phyloP scores from a whole-genome alignment of 1,140 invertebrate species.

The Acromyrmex heyeri region DNA sequence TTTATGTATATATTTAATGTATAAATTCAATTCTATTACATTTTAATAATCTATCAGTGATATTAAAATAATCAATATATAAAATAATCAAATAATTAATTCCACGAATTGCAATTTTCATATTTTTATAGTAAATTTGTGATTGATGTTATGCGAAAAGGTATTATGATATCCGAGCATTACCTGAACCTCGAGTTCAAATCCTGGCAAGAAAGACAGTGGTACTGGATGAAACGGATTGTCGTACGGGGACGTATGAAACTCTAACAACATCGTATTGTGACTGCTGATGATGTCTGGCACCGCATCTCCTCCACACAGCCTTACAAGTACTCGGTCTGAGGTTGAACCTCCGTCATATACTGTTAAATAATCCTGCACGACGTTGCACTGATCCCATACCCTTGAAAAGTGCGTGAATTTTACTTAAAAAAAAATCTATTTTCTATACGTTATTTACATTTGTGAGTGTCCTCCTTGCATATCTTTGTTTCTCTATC shows the following conservation, averaged over 20 bases:
- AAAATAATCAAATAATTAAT: neutral
- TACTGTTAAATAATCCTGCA: slow-evolving; percentile 93
- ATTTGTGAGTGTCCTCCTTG: neutral
- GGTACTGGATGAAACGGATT: slow-evolving; percentile 93
- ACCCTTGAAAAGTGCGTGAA: slow-evolving; percentile 87
- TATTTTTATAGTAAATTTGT: slow-evolving; percentile 10
- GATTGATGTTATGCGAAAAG: neutral
- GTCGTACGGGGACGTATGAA: slow-evolving; percentile 93
- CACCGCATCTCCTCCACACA: slow-evolving; percentile 94
- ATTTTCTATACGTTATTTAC: neutral
- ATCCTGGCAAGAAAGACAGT: slow-evolving; percentile 92
- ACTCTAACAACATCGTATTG: slow-evolving; percentile 92
- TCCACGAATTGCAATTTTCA: neutral
- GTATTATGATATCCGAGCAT: slow-evolving; percentile 59
- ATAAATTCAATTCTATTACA: neutral
- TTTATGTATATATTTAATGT: neutral
- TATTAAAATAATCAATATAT: neutral
- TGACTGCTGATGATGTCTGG: slow-evolving; percentile 93
- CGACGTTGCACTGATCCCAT: slow-evolving; percentile 93
- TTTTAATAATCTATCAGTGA: neutral
- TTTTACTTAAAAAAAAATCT: neutral
- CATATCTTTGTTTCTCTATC: neutral
- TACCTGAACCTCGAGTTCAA: slow-evolving; percentile 93
- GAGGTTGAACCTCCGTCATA: slow-evolving; percentile 92
- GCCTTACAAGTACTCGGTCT: slow-evolving; percentile 91